Conservation (phyloP, 2,888 invertebrate species). For the Stramonita haemastoma region DNA sequence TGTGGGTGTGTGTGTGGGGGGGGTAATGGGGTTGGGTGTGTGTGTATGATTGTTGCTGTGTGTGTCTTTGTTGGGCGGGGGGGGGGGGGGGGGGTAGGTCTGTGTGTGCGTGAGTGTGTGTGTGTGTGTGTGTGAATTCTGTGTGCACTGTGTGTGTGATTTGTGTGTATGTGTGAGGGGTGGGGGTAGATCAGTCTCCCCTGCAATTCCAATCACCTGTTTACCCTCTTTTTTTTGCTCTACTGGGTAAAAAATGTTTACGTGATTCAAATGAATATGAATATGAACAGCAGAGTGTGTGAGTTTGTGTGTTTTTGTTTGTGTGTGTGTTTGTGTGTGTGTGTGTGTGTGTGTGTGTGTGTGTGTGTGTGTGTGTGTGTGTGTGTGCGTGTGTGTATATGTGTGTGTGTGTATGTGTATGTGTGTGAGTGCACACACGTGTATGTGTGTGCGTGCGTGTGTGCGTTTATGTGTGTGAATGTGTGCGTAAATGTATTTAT, state of each 20-base stretch:
- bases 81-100: background rate
- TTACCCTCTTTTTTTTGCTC: no score
- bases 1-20: no score
- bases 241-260: no score
- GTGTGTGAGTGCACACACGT: background rate
- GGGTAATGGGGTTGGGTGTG: no score
- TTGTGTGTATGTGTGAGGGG: background rate
- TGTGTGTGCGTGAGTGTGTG: background rate
- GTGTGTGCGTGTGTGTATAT: background rate
- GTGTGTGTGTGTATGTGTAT: background rate
- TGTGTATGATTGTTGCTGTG: no score
- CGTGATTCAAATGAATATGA: no score
- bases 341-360: background rate
- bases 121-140: no score
- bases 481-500: no score
- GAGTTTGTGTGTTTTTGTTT: background rate
- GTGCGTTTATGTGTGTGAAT: background rate
- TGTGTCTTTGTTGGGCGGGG: no score
- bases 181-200: background rate
- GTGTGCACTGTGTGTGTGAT: no score
- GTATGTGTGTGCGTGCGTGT: background rate
- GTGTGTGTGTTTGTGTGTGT: conserved; percentile 24
- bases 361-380: background rate
- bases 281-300: no score
- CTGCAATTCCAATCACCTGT: no score